Percentiles rank a stretch among this genome's conserved stretches.
phyloP scores from a whole-genome alignment of 1,140 invertebrate genomes.

The Cyphomyrmex costatus region DNA sequence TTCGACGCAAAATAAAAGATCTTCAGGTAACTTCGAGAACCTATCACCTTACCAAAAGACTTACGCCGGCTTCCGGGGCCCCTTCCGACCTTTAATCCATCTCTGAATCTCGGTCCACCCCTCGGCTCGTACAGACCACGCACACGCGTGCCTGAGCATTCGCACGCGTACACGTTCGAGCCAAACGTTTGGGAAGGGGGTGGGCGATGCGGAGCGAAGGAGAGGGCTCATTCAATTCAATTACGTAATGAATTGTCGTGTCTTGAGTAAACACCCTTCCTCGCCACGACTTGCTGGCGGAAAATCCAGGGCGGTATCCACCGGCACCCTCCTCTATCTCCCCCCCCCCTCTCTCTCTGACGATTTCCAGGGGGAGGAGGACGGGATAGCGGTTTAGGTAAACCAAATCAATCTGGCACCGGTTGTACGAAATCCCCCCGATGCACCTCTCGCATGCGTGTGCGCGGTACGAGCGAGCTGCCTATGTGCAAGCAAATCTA shows the following conservation, averaged over 20 bases:
- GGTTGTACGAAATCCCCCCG: conserved; percentile 63
- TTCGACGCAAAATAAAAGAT: not conserved
- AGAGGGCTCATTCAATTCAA: conserved; percentile 85
- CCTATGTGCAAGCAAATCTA: not conserved
- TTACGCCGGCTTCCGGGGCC: not conserved
- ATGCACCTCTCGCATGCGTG: conserved; percentile 11
- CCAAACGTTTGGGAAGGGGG: conserved; percentile 23
- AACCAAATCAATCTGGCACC: conserved; percentile 76
- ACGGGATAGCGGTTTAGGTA: conserved; percentile 55
- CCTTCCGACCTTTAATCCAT: conserved; percentile 29
- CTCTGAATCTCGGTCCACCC: conserved; percentile 42
- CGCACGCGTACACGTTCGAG: conserved; percentile 50
- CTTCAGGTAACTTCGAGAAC: not conserved
- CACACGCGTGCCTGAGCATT: conserved; percentile 58
- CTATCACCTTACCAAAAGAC: not conserved
- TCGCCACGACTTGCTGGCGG: conserved; percentile 80
- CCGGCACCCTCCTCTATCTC: conserved; percentile 10
- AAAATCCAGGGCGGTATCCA: conserved; percentile 69
- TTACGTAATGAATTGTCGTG: conserved; percentile 87
- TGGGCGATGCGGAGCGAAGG: conserved; percentile 59
- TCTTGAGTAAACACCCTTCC: conserved; percentile 86
- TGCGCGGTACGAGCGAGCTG: not conserved
- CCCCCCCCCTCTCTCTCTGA: not conserved
- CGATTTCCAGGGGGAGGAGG: not conserved
- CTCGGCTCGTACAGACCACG: conserved; percentile 40